phyloP scores from a whole-genome alignment of 2,888 invertebrate species.

The Empis livida region DNA sequence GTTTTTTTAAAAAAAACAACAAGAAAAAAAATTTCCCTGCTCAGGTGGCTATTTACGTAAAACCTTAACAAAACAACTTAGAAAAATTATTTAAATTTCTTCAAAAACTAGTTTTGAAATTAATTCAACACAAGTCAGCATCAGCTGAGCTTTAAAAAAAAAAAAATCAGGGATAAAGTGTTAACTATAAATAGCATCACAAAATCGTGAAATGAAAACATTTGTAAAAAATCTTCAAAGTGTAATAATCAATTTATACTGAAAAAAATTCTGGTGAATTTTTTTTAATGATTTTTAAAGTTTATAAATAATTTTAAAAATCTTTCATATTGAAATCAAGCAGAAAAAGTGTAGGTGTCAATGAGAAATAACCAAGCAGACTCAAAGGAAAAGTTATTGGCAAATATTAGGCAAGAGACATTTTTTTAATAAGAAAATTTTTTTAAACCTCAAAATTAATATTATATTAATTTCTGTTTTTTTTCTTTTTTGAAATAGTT shows the following conservation, averaged over 20 bases:
- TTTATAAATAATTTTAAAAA: neutral
- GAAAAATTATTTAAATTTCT: too few species aligned
- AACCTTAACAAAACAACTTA: too few species aligned
- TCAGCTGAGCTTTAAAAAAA: neutral
- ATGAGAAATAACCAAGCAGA: slow-evolving; percentile 17
- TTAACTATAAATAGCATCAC: neutral
- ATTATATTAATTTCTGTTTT: neutral
- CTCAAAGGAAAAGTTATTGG: slow-evolving; percentile 31
- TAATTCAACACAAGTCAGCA: too few species aligned
- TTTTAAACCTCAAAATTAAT: neutral
- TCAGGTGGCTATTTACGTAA: too few species aligned
- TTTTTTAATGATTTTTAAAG: neutral
- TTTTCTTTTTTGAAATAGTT: slow-evolving; percentile 17
- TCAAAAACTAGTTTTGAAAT: too few species aligned
- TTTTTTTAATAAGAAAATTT: neutral
- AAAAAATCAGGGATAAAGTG: neutral
- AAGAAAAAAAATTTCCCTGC: too few species aligned
- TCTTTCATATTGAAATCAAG: too few species aligned
- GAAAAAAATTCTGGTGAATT: neutral
- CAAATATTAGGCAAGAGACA: slow-evolving; percentile 29
- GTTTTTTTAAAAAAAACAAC: too few species aligned
- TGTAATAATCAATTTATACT: too few species aligned
- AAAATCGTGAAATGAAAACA: neutral
- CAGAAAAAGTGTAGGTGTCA: slow-evolving; percentile 11
- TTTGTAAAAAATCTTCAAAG: neutral